A percentile compares a stretch with the other conserved stretches of the same genome.
phyloP scores from a whole-genome alignment of 2,113 vertebrate genomes.

The Phyllostomus discolor region DNA sequence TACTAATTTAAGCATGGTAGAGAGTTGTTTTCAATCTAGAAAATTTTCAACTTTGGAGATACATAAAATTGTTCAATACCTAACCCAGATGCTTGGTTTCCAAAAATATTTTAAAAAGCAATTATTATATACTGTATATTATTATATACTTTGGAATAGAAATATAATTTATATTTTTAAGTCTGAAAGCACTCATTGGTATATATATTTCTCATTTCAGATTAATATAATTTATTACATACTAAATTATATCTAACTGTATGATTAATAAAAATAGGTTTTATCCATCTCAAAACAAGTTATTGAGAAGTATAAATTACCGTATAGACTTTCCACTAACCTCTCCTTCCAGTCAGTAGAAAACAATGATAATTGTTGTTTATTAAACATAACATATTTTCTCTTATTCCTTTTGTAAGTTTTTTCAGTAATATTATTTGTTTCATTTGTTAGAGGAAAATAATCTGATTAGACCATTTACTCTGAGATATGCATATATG shows the following conservation, averaged over 20 bases:
- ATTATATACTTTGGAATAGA: slow-evolving; percentile 10
- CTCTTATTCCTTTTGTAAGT: not conserved
- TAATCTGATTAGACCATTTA: not conserved
- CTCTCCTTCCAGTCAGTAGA: not conserved
- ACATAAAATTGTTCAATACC: slow-evolving; percentile 38
- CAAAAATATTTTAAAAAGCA: not conserved
- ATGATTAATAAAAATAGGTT: slow-evolving; percentile 58
- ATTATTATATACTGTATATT: not conserved
- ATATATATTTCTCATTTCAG: slow-evolving; percentile 29
- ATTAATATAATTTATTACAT: slow-evolving; percentile 55
- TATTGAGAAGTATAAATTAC: not conserved
- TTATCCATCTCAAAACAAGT: slow-evolving; percentile 42
- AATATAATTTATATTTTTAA: slow-evolving; percentile 22
- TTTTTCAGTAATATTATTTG: not conserved
- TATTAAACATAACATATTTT: not conserved
- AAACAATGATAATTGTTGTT: not conserved
- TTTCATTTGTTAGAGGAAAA: not conserved
- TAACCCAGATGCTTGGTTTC: slow-evolving; percentile 44
- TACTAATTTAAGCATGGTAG: slow-evolving; percentile 10
- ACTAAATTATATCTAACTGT: slow-evolving; percentile 11
- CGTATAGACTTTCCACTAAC: not conserved
- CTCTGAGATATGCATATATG: not conserved
- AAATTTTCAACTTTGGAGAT: slow-evolving; percentile 11
- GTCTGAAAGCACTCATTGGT: not conserved
- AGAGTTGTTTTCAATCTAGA: not conserved